Evolutionary conservation across 2,797 vertebrate species (phyloP).

Genomic region (Enteromius fasciolatus): DNA sequence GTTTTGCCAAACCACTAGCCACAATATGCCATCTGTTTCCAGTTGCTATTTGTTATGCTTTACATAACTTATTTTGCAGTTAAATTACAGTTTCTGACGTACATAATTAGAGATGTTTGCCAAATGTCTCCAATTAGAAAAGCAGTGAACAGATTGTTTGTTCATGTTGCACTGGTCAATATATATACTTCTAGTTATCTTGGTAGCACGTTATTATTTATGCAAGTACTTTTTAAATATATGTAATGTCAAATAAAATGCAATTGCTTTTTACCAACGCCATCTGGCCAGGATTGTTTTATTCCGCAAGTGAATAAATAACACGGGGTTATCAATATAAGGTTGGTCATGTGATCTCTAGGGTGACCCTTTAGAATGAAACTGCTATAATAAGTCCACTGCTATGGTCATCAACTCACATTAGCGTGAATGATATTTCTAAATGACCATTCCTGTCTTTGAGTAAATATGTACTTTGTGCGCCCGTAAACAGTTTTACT

Average conservation of each 20-base stretch:
- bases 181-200: background rate
- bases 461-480: background rate
- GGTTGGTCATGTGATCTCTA: background rate
- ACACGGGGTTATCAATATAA: background rate
- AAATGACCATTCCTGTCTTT: background rate
- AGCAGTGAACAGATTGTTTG: background rate
- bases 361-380: background rate
- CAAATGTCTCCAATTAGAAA: background rate
- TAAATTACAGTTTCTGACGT: background rate
- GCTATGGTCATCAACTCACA: background rate
- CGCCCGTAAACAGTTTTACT: slow-evolving; percentile 27
- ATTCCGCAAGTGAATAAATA: background rate
- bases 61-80: background rate
- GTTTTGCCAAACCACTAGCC: slow-evolving; percentile 68
- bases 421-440: background rate
- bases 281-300: background rate
- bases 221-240: background rate
- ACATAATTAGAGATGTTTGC: background rate
- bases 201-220: background rate
- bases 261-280: background rate
- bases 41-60: background rate
- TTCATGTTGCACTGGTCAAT: no score
- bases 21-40: slow-evolving; percentile 31
- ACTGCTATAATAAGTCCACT: background rate
- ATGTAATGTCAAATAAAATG: background rate